Evolutionary conservation across 2,113 vertebrate genomes (phyloP).

Genomic region (Hydropotes inermis): DNA sequence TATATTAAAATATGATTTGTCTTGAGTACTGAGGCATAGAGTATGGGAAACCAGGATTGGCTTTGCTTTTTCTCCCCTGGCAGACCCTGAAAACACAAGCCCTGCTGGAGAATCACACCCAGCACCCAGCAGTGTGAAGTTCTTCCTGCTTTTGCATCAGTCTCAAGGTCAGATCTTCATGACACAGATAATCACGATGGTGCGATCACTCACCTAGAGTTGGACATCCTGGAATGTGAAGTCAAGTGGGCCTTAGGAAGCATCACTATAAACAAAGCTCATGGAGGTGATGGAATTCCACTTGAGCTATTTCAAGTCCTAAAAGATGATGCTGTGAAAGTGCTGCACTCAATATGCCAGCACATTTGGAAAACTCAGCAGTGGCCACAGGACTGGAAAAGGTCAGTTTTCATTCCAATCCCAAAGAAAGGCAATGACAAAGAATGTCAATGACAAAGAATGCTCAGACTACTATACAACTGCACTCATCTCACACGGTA

Average conservation of each 20-base stretch:
- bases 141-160: background rate
- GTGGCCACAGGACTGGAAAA: background rate
- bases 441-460: background rate
- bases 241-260: background rate
- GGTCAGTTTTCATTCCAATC: background rate
- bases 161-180: background rate
- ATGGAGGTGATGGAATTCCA: background rate
- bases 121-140: accelerated
- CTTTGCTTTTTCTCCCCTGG: background rate
- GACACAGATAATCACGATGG: background rate
- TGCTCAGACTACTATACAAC: background rate
- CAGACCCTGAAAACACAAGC: background rate
- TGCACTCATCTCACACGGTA: background rate
- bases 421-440: background rate
- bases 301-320: background rate
- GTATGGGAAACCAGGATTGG: background rate
- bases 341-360: background rate
- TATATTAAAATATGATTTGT: background rate
- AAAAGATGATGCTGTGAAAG: background rate
- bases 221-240: background rate
- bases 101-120: background rate
- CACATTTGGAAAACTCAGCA: background rate
- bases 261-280: background rate
- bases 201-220: background rate
- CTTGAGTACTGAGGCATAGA: background rate